Evolutionary conservation across 2,113 vertebrate genomes (phyloP).

Genomic region (Cololabis saira): DNA sequence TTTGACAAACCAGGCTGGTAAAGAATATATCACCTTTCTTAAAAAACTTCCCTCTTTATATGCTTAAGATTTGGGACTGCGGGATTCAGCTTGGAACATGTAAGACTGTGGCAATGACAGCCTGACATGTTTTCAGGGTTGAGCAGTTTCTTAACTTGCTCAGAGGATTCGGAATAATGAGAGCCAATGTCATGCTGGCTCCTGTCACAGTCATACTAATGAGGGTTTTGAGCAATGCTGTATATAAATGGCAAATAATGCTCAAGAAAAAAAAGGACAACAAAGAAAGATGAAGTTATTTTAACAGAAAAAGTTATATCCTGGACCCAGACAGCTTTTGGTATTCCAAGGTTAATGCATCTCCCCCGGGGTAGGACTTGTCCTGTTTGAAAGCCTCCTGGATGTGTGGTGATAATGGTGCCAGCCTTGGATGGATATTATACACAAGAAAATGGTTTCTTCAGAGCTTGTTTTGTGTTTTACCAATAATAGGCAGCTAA

Average conservation of each 20-base stretch:
- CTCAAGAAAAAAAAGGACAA: neutral
- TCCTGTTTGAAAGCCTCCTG: no score
- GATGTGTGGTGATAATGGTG: no score
- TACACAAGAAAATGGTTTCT: no score
- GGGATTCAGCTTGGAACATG: neutral
- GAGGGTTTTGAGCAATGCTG: slow-evolving; percentile 19
- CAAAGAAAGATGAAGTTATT: neutral
- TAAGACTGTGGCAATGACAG: no score
- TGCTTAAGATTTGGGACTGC: slow-evolving; percentile 2
- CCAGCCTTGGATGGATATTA: no score
- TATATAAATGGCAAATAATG: neutral
- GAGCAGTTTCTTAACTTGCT: slow-evolving; percentile 34
- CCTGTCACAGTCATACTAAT: slow-evolving; percentile 47
- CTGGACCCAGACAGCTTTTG: slow-evolving; percentile 30
- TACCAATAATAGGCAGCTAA: no score
- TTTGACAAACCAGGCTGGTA: slow-evolving; percentile 31
- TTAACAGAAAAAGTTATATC: slow-evolving; percentile 15
- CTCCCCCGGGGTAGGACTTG: slow-evolving; percentile 15
- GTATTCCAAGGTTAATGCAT: slow-evolving; percentile 48
- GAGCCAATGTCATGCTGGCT: slow-evolving; percentile 27
- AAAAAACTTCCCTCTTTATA: neutral
- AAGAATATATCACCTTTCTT: slow-evolving; percentile 10
- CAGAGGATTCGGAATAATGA: slow-evolving; percentile 49
- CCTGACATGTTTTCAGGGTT: slow-evolving; percentile 10
- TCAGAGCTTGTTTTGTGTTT: no score